These are phyloP conservation scores for Metalampra italica DNA, from an alignment of 2,888 invertebrate genomes.

Conservation along the genomic window DNA sequence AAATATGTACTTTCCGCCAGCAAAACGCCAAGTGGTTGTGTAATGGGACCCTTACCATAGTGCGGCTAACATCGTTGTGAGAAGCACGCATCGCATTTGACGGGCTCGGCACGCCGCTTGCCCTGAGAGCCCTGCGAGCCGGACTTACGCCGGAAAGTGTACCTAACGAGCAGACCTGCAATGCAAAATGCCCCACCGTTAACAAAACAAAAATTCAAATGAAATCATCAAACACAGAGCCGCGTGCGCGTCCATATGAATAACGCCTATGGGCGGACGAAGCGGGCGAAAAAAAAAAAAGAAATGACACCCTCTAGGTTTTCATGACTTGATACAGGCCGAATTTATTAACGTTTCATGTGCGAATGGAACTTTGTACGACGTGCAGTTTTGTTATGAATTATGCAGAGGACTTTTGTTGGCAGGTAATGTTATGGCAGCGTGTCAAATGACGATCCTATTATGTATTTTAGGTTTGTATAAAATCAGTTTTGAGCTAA, in stretches of 20 bases:
- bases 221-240: constrained; percentile 55
- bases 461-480: constrained; percentile 24
- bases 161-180: constrained; percentile 80
- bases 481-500: constrained; percentile 50
- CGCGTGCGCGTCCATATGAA: constrained; percentile 74
- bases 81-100: constrained; percentile 78
- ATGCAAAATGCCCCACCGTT: constrained; percentile 78
- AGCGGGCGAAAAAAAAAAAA: constrained; percentile 62
- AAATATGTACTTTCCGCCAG: constrained; percentile 42
- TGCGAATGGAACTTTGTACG: constrained; percentile 48
- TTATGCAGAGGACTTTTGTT: constrained; percentile 24
- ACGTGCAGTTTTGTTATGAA: constrained; percentile 36
- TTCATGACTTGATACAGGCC: constrained; percentile 61
- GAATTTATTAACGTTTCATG: constrained; percentile 60
- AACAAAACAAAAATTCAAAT: constrained; percentile 71
- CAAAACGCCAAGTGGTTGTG: constrained; percentile 32
- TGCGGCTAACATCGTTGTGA: constrained; percentile 77
- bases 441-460: constrained; percentile 34
- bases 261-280: constrained; percentile 70
- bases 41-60: constrained; percentile 66
- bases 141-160: constrained; percentile 80
- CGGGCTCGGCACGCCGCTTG: constrained; percentile 73
- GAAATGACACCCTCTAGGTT: constrained; percentile 55
- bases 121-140: constrained; percentile 75
- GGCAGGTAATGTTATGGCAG: constrained; percentile 37